Evolutionary conservation across 2,888 invertebrate genomes (phyloP).

Genomic region (Eustalomyia histrio): DNA sequence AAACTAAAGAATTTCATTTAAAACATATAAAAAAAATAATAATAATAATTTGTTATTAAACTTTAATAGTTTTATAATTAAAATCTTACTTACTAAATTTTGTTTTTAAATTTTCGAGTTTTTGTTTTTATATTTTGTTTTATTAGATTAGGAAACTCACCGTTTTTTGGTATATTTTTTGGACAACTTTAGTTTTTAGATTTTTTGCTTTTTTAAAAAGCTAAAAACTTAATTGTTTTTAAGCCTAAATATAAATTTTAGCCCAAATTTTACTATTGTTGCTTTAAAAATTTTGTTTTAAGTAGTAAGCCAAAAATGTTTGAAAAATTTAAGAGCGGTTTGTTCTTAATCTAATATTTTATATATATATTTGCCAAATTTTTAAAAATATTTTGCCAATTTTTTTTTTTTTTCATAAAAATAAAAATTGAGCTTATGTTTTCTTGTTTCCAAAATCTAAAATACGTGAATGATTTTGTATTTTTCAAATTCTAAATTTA

Average conservation of each 20-base stretch:
- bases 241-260: slow-evolving; percentile 68
- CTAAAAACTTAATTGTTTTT: slow-evolving; percentile 25
- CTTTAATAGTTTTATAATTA: slow-evolving; percentile 27
- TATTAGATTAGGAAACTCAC: slow-evolving; percentile 77
- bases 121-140: slow-evolving; percentile 54
- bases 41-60: too few relatives aligned
- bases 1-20: slow-evolving; percentile 17
- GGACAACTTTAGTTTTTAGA: slow-evolving; percentile 62
- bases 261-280: slow-evolving; percentile 76
- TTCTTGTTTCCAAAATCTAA: slow-evolving; percentile 14
- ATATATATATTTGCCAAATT: slow-evolving; percentile 33
- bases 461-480: slow-evolving; percentile 10
- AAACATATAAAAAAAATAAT: slow-evolving; percentile 27
- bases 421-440: slow-evolving; percentile 53
- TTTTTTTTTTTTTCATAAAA: slow-evolving; percentile 32
- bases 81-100: slow-evolving; percentile 58
- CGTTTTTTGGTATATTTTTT: slow-evolving; percentile 70
- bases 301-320: slow-evolving; percentile 70
- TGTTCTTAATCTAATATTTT: slow-evolving; percentile 69
- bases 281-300: slow-evolving; percentile 70
- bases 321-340: slow-evolving; percentile 61
- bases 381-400: slow-evolving; percentile 6
- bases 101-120: slow-evolving; percentile 27
- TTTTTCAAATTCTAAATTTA: neutral
- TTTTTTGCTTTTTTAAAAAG: slow-evolving; percentile 7